phyloP scores from a whole-genome alignment of 2,113 vertebrate species.

The Rhinopomastus cyanomelas region DNA sequence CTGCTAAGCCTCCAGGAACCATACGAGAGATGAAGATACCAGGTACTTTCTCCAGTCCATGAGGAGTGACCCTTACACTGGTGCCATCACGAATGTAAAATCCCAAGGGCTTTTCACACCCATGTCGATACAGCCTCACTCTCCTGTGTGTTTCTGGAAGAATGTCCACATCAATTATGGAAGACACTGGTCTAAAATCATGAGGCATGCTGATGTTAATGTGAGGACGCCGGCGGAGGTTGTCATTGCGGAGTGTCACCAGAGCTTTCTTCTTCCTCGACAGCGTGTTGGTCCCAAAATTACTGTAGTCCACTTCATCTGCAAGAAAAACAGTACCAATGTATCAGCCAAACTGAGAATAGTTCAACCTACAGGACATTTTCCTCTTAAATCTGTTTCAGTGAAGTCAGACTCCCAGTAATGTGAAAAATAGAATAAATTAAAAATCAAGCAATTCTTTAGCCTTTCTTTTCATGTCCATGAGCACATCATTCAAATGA shows the following conservation, averaged over 20 bases:
- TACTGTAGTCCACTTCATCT: slow-evolving; percentile 95
- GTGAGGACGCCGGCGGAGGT: slow-evolving; percentile 88
- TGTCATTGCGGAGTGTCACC: slow-evolving; percentile 88
- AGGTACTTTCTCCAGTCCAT: slow-evolving; percentile 94
- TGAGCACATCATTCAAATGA: background rate
- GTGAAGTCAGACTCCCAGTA: background rate
- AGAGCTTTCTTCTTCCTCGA: slow-evolving; percentile 88
- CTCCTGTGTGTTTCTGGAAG: slow-evolving; percentile 94
- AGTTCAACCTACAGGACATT: background rate
- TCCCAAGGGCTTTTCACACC: slow-evolving; percentile 93
- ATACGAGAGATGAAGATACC: slow-evolving; percentile 98
- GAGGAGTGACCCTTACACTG: slow-evolving; percentile 92
- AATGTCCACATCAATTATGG: slow-evolving; percentile 98
- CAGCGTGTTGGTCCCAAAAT: slow-evolving; percentile 87
- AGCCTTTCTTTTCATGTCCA: background rate
- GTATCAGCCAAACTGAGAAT: background rate
- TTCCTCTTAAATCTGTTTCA: background rate
- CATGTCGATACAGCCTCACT: slow-evolving; percentile 91
- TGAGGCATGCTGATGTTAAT: slow-evolving; percentile 94
- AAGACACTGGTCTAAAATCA: slow-evolving; percentile 95
- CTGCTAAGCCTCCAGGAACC: slow-evolving; percentile 93
- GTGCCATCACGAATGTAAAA: slow-evolving; percentile 97
- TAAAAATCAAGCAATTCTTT: background rate
- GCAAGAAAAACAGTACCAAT: slow-evolving; percentile 56
- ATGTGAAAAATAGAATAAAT: background rate